Evolutionary conservation across 2,888 invertebrate genomes (phyloP).

Genomic region (Cylloceria caligata): DNA sequence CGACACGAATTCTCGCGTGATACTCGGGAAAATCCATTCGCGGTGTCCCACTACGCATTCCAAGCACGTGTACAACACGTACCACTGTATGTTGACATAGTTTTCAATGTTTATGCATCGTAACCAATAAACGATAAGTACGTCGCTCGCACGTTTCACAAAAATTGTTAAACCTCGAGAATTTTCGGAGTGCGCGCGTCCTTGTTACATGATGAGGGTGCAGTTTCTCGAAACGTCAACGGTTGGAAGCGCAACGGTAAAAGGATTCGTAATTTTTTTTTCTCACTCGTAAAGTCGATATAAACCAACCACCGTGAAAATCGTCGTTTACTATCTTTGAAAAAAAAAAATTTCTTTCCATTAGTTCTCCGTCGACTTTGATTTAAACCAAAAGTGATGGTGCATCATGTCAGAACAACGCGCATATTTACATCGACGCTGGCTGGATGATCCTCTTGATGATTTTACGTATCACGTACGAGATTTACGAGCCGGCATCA

Average conservation of each 20-base stretch:
- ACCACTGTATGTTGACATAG: conserved; percentile 44
- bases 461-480: background rate
- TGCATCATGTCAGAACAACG: too few relatives aligned
- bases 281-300: background rate
- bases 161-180: background rate
- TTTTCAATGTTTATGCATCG: background rate
- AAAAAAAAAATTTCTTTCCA: background rate
- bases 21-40: conserved; percentile 41
- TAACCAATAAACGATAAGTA: background rate
- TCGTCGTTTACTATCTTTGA: background rate
- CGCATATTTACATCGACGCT: background rate
- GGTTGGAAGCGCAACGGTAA: background rate
- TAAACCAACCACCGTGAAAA: background rate
- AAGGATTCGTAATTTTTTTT: background rate
- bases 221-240: conserved; percentile 24
- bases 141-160: background rate
- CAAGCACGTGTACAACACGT: conserved; percentile 53
- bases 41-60: conserved; percentile 41
- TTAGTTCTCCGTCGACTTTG: too few relatives aligned
- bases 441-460: background rate
- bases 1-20: conserved; percentile 40
- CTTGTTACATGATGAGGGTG: background rate
- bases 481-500: conserved; percentile 1
- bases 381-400: too few relatives aligned
- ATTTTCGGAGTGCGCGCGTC: background rate